A percentile compares a stretch with the other conserved stretches of the same genome.
These are phyloP conservation scores for Brachypalpus laphriformis DNA, from an alignment of 2,888 invertebrate species.

Conservation along the genomic window DNA sequence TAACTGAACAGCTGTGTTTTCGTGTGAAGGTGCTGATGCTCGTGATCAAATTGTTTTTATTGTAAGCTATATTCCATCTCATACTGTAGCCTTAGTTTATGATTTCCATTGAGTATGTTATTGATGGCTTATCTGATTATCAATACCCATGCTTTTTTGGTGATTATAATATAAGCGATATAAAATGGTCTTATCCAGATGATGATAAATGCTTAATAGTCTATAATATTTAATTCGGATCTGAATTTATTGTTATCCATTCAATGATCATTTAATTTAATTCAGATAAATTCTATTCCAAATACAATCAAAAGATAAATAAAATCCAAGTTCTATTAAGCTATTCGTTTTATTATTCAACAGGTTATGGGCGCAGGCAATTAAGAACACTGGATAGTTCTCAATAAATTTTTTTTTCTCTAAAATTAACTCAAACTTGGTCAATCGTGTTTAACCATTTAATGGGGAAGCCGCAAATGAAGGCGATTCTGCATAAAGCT, in stretches of 20 bases:
- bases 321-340: neutral
- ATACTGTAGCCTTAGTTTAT: neutral
- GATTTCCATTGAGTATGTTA: neutral
- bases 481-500: slow-evolving; percentile 23
- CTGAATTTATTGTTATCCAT: no score
- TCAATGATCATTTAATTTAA: no score
- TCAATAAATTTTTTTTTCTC: neutral
- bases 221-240: neutral
- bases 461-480: slow-evolving; percentile 43
- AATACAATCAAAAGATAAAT: no score
- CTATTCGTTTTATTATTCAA: neutral
- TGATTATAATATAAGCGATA: neutral
- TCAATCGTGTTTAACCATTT: neutral
- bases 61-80: neutral
- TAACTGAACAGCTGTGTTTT: no score
- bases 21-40: no score
- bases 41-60: neutral
- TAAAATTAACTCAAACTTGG: neutral
- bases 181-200: neutral
- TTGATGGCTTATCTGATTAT: neutral
- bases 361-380: neutral
- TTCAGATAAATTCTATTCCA: no score
- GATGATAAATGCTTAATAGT: neutral
- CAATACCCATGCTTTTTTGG: neutral
- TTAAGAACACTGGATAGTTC: neutral